These are phyloP conservation scores for Tridacna crocea DNA, from an alignment of 2,888 invertebrate genomes.

Conservation along the genomic window DNA sequence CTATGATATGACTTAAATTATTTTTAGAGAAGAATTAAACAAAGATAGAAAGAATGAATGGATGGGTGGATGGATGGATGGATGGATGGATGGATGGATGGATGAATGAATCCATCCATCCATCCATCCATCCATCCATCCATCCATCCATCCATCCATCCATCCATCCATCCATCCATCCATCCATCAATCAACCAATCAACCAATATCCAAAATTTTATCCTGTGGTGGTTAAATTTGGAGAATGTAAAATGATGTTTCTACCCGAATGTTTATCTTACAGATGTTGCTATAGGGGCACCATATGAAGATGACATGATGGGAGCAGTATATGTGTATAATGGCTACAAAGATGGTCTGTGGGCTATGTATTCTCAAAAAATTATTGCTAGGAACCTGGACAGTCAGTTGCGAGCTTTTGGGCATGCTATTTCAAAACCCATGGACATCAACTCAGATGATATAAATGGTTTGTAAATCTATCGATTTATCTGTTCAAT, in stretches of 20 bases:
- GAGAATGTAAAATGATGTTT: too few relatives aligned
- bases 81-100: too few relatives aligned
- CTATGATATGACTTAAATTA: too few relatives aligned
- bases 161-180: conserved; percentile 15
- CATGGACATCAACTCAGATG: conserved; percentile 55
- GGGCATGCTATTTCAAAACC: conserved; percentile 53
- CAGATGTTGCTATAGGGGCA: conserved; percentile 64
- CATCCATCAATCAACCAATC: conserved; percentile 9
- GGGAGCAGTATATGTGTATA: conserved; percentile 64
- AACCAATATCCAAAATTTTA: too few relatives aligned
- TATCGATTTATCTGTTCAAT: too few relatives aligned
- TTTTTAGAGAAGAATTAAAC: too few relatives aligned
- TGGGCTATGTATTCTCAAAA: conserved; percentile 55
- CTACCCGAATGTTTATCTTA: not conserved
- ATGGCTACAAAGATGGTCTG: conserved; percentile 51
- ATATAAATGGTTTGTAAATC: conserved; percentile 33
- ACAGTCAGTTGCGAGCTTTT: conserved; percentile 45
- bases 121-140: conserved; percentile 17
- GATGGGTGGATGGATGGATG: too few relatives aligned
- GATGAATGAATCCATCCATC: not conserved
- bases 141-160: not conserved
- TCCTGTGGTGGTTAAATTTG: too few relatives aligned
- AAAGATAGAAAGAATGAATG: too few relatives aligned
- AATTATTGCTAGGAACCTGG: conserved; percentile 47
- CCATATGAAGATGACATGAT: conserved; percentile 62